Percentiles rank a stretch among this genome's conserved stretches.
These are phyloP conservation scores for Epinephelus fuscoguttatus DNA, from an alignment of 2,113 vertebrate genomes.

Conservation along the genomic window DNA sequence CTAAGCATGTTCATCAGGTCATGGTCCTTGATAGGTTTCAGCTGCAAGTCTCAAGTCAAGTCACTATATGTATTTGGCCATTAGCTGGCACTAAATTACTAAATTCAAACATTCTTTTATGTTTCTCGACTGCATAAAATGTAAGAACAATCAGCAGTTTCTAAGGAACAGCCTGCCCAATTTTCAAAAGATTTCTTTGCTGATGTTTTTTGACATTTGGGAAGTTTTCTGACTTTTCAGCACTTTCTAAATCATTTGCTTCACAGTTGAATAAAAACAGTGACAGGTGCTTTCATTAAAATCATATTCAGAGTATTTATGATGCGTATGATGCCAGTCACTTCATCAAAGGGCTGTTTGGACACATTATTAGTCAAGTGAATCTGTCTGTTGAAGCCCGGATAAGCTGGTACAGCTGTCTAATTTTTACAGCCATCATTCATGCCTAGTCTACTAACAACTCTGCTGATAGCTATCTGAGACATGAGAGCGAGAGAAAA, in stretches of 20 bases:
- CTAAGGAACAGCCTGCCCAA: background rate
- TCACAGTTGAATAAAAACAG: slow-evolving; percentile 28
- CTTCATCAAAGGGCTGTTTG: slow-evolving; percentile 42
- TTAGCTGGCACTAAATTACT: background rate
- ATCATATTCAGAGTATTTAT: slow-evolving; percentile 21
- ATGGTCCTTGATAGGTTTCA: background rate
- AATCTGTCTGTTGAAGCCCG: slow-evolving; percentile 22
- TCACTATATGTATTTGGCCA: background rate
- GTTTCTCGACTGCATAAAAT: background rate
- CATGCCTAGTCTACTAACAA: slow-evolving; percentile 44
- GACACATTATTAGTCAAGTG: slow-evolving; percentile 33
- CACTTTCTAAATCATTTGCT: slow-evolving; percentile 15
- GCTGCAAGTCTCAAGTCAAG: too few relatives aligned
- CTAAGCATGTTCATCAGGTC: background rate
- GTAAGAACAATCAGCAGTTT: background rate
- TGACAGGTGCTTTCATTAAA: slow-evolving; percentile 38
- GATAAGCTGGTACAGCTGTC: slow-evolving; percentile 30
- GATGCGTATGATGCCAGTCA: slow-evolving; percentile 23
- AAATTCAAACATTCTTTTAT: background rate
- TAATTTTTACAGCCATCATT: slow-evolving; percentile 32
- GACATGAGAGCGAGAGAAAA: slow-evolving; percentile 34
- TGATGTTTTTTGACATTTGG: background rate
- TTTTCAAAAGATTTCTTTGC: background rate
- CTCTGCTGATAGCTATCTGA: slow-evolving; percentile 45
- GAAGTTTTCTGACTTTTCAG: slow-evolving; percentile 18